Conservation (phyloP, 2,888 invertebrate genomes). For the Pollenia angustigena region DNA sequence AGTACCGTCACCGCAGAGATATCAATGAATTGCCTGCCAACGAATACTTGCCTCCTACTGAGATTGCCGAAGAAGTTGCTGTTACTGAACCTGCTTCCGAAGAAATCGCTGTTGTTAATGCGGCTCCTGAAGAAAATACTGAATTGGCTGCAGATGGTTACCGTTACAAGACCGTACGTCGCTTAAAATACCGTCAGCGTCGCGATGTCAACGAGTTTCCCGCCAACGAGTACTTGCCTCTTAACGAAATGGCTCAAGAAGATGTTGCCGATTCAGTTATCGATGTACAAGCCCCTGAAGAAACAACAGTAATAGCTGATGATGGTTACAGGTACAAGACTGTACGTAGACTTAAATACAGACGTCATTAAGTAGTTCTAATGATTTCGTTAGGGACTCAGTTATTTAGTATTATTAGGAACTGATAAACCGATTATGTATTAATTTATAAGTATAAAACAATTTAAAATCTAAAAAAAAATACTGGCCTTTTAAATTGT, state of each 20-base stretch:
- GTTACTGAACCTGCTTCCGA: conserved; percentile 59
- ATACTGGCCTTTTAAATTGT: neutral
- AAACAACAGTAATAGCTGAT: conserved; percentile 66
- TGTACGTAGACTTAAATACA: conserved; percentile 76
- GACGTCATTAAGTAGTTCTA: conserved; percentile 72
- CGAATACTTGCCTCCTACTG: conserved; percentile 78
- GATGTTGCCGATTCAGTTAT: conserved; percentile 13
- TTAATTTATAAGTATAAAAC: neutral
- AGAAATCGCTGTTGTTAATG: conserved; percentile 64
- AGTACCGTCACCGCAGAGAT: conserved; percentile 76
- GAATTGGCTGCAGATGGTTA: conserved; percentile 78
- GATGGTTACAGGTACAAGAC: conserved; percentile 80
- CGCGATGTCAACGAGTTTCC: conserved; percentile 77
- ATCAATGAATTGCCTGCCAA: conserved; percentile 76
- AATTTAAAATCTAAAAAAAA: neutral
- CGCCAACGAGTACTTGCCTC: conserved; percentile 78
- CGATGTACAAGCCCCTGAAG: conserved; percentile 60
- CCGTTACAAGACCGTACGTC: conserved; percentile 79
- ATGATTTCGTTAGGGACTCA: neutral
- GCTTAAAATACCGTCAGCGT: conserved; percentile 77
- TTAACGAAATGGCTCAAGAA: conserved; percentile 55
- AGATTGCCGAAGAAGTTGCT: conserved; percentile 59
- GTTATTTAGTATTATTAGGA: conserved; percentile 10
- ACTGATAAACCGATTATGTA: neutral
- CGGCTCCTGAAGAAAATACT: conserved; percentile 66